phyloP scores from a whole-genome alignment of 2,797 vertebrate species.

The Diplodus puntazzo region DNA sequence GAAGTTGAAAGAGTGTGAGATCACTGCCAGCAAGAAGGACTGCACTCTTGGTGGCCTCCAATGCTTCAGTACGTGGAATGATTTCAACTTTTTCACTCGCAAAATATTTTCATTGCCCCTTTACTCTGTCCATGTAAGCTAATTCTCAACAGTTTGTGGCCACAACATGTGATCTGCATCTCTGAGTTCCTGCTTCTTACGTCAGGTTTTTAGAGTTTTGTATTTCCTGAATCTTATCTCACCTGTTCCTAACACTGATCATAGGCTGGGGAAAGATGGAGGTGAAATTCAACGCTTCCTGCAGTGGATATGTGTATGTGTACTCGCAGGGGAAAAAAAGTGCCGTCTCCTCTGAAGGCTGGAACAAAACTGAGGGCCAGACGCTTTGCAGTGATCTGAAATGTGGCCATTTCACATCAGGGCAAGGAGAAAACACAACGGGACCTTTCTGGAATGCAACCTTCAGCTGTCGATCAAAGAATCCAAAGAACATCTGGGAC shows the following conservation, averaged over 20 bases:
- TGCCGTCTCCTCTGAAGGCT: slow-evolving; percentile 22
- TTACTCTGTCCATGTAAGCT: background rate
- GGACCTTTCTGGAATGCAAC: slow-evolving; percentile 3
- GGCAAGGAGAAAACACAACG: fast-evolving
- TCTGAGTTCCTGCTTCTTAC: background rate
- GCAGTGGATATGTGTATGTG: slow-evolving; percentile 63
- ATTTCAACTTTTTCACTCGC: background rate
- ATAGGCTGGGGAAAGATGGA: slow-evolving; percentile 59
- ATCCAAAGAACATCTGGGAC: slow-evolving; percentile 60
- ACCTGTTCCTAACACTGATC: background rate
- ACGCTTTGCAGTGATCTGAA: slow-evolving; percentile 64
- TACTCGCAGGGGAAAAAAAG: fast-evolving
- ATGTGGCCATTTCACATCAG: slow-evolving; percentile 37
- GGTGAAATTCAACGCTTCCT: slow-evolving; percentile 8
- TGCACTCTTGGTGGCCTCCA: background rate
- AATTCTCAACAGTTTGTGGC: background rate
- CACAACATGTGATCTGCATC: background rate
- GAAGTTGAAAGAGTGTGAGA: background rate
- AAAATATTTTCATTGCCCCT: background rate
- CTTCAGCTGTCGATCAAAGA: slow-evolving; percentile 26
- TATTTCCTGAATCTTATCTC: background rate
- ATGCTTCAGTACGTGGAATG: slow-evolving; percentile 61
- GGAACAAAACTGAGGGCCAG: fast-evolving
- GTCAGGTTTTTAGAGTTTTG: background rate
- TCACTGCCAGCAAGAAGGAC: fast-evolving